Conservation (phyloP, 2,113 vertebrate genomes). For the Carassius gibelio region DNA sequence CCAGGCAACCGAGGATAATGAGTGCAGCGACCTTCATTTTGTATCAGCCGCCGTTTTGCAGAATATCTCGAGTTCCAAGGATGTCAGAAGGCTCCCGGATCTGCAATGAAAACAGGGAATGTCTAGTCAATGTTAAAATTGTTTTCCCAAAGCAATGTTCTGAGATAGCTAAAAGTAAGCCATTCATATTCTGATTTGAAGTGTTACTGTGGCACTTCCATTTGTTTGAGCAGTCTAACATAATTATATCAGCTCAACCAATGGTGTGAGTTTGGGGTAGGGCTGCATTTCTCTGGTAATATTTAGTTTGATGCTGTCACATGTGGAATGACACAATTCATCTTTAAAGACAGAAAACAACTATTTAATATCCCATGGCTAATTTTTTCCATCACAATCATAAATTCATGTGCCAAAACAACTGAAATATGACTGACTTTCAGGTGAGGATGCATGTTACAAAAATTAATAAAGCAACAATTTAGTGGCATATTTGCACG, state of each 20-base stretch:
- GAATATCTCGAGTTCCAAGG: conserved; percentile 22
- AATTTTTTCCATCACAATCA: not conserved
- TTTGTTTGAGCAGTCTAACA: not conserved
- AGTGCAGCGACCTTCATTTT: conserved; percentile 67
- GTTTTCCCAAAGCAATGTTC: not conserved
- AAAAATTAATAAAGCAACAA: not conserved
- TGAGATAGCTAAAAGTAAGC: not conserved
- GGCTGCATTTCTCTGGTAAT: not conserved
- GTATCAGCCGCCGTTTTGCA: conserved; percentile 29
- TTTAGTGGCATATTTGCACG: not conserved
- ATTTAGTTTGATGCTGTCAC: not conserved
- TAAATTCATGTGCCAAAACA: not conserved
- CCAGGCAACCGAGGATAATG: conserved; percentile 62
- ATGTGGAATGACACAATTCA: not conserved
- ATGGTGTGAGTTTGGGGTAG: not conserved
- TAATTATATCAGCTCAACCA: not conserved
- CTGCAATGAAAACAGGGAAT: conserved; percentile 10
- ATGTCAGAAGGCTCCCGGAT: not conserved
- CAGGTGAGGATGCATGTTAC: not conserved
- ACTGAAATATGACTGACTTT: not conserved
- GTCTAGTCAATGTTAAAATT: not conserved
- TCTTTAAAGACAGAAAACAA: conserved; percentile 3
- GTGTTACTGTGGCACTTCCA: not conserved
- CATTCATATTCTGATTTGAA: not conserved
- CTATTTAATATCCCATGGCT: not conserved